phyloP scores from a whole-genome alignment of 2,797 vertebrate genomes.

The Propithecus deckenii region DNA sequence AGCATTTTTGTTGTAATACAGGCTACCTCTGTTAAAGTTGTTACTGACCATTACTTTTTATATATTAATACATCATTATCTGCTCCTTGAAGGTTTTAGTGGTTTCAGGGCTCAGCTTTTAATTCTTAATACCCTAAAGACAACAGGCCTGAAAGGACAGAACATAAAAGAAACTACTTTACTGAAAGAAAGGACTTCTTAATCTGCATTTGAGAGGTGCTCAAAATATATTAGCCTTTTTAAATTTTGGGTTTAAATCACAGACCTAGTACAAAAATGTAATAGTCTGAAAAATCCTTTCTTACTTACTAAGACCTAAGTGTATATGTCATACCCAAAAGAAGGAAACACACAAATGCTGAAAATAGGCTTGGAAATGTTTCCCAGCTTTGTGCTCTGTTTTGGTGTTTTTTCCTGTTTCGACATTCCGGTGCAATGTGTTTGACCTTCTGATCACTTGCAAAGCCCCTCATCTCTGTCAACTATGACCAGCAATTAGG shows the following conservation, averaged over 20 bases:
- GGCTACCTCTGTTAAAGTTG: constrained; percentile 43
- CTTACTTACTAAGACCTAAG: constrained; percentile 43
- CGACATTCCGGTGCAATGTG: constrained; percentile 66
- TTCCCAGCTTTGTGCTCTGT: constrained; percentile 48
- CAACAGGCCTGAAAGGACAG: constrained; percentile 63
- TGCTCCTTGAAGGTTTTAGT: constrained; percentile 59
- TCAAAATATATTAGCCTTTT: constrained; percentile 71
- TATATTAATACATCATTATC: constrained; percentile 66
- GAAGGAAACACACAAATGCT: constrained; percentile 55
- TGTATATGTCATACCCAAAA: constrained; percentile 55
- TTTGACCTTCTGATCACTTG: constrained; percentile 42
- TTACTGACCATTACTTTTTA: constrained; percentile 64
- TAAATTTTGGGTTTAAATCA: constrained; percentile 67
- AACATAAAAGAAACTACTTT: constrained; percentile 68
- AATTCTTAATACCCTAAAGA: constrained; percentile 71
- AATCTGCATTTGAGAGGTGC: constrained; percentile 69
- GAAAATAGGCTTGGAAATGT: constrained; percentile 58
- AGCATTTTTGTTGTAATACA: neutral
- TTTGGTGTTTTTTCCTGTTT: constrained; percentile 41
- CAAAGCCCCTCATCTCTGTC: constrained; percentile 34
- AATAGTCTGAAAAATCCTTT: neutral
- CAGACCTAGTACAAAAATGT: constrained; percentile 66
- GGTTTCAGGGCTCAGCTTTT: constrained; percentile 70
- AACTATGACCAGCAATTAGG: constrained; percentile 73
- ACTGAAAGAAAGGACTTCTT: constrained; percentile 65